These are phyloP conservation scores for Oligia fasciuncula DNA, from an alignment of 2,888 invertebrate species.

Conservation along the genomic window DNA sequence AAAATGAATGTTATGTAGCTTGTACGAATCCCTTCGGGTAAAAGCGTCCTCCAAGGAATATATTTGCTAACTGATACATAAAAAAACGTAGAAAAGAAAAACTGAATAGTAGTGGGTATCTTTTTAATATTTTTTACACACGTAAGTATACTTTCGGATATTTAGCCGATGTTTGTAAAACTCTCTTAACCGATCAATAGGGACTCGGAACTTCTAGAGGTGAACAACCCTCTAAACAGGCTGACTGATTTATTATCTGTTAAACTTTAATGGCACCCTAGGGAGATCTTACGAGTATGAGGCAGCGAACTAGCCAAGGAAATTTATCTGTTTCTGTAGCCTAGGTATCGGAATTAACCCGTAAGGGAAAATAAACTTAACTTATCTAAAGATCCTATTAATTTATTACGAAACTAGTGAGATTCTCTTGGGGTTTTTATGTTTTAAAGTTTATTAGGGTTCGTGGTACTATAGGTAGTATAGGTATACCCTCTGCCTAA, in stretches of 20 bases:
- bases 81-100: neutral
- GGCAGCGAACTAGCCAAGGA: conserved; percentile 58
- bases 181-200: conserved; percentile 31
- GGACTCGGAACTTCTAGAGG: conserved; percentile 36
- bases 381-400: conserved; percentile 36
- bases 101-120: too few species aligned
- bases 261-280: conserved; percentile 70
- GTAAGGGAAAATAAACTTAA: conserved; percentile 53
- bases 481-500: neutral
- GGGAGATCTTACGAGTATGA: conserved; percentile 70
- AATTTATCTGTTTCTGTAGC: conserved; percentile 58
- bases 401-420: conserved; percentile 37
- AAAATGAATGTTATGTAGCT: too few species aligned
- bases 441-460: conserved; percentile 24
- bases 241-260: conserved; percentile 71
- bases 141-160: too few species aligned
- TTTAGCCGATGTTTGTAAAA: too few species aligned
- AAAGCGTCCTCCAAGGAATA: too few species aligned
- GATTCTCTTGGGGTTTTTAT: conserved; percentile 21
- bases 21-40: too few species aligned
- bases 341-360: conserved; percentile 52
- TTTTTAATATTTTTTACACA: too few species aligned
- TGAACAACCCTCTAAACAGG: conserved; percentile 67
- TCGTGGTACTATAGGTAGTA: neutral
- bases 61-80: neutral